These are phyloP conservation scores for Deilephila porcellus DNA, from an alignment of 2,888 invertebrate species.

Conservation along the genomic window DNA sequence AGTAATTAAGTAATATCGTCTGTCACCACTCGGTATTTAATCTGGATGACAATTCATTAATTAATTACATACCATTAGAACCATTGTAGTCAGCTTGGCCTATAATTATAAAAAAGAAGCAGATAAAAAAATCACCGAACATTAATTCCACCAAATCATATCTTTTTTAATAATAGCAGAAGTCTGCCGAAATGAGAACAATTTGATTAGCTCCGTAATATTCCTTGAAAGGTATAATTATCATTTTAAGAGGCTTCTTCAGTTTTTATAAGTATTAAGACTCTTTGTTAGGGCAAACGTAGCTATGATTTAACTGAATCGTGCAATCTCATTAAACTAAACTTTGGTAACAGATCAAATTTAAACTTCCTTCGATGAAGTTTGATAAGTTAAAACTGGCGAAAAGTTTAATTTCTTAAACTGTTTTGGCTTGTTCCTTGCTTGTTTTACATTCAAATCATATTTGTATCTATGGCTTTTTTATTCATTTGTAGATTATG, in stretches of 20 bases:
- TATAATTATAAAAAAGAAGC: no score
- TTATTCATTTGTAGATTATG: background rate
- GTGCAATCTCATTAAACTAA: conserved; percentile 34
- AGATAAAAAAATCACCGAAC: no score
- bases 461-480: background rate
- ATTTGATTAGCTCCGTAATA: background rate
- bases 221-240: background rate
- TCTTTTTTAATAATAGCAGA: background rate
- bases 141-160: no score
- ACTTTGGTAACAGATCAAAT: conserved; percentile 31
- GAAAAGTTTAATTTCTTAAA: conserved; percentile 27
- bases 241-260: background rate
- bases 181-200: background rate
- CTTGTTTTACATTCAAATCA: background rate
- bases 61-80: no score
- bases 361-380: conserved; percentile 21
- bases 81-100: no score
- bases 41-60: no score
- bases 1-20: no score
- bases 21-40: no score
- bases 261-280: conserved; percentile 12
- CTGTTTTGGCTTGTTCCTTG: background rate
- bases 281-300: conserved; percentile 9
- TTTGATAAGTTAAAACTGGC: conserved; percentile 4
- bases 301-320: conserved; percentile 30